These are phyloP conservation scores for Urophycis tenuis DNA, from an alignment of 2,797 vertebrate genomes.

Conservation along the genomic window DNA sequence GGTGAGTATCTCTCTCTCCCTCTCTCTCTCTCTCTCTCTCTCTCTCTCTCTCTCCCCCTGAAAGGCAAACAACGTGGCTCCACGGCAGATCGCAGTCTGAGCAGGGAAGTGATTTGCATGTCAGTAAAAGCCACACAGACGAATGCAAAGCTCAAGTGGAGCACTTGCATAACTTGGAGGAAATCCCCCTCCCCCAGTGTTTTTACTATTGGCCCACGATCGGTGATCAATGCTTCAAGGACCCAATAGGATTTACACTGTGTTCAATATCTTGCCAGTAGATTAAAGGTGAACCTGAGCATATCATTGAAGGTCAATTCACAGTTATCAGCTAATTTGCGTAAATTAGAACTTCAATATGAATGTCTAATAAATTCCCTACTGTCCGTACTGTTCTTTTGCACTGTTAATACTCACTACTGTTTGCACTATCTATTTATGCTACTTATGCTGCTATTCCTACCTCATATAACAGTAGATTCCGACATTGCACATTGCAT, in stretches of 20 bases:
- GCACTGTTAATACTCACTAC: too few relatives aligned
- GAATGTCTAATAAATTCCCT: too few relatives aligned
- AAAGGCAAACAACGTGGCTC: slow-evolving; percentile 3
- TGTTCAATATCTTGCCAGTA: neutral
- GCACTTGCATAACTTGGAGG: neutral
- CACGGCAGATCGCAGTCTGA: too few relatives aligned
- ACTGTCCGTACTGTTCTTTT: too few relatives aligned
- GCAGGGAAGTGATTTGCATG: neutral
- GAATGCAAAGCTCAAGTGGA: neutral
- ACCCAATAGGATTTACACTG: neutral
- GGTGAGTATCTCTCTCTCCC: slow-evolving; percentile 65
- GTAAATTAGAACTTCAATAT: neutral
- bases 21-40: too few relatives aligned
- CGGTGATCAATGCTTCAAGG: neutral
- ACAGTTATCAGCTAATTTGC: neutral
- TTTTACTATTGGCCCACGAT: too few relatives aligned
- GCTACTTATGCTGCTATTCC: too few relatives aligned
- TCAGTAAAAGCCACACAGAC: neutral
- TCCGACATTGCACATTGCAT: too few relatives aligned
- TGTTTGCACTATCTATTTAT: too few relatives aligned
- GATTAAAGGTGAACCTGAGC: neutral
- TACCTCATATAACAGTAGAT: too few relatives aligned
- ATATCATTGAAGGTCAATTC: neutral
- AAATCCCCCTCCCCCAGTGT: too few relatives aligned
- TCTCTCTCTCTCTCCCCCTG: neutral